Evolutionary conservation across 2,113 vertebrate genomes (phyloP), one percentile per base, ranked within the genome.

Genomic region (Chauna torquata): DNA sequence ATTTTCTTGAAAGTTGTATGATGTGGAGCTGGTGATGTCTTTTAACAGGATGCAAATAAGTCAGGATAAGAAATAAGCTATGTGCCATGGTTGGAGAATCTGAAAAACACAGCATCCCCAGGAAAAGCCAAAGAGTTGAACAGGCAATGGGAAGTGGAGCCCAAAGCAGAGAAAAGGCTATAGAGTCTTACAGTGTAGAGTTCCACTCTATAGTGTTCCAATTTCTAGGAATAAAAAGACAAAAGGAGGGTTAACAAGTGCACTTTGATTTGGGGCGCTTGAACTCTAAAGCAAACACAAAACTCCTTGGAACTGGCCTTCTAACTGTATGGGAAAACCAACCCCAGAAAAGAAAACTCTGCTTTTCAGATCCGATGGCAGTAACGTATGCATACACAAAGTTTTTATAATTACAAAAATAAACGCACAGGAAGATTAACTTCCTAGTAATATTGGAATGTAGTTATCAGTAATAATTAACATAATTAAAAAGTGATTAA

Each of bases 401-500:
- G 80, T 14, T 54, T 92, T 45, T 66, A 16, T 59, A 95, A 94
- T 92, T 84, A 94, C 18, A 75, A 86, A 89, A 89, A 79, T 82
- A 87, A 97, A 95, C 0, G 6, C 69, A 84, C 38, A 32, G n/a
- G n/a, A 88, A 84, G 88, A 91, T 95, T 89, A 92, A 70, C 50
- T 89, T 76, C 9, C 12, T 2, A 1, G n/a, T 84, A 94, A 92
- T 64, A 59, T 68, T 87, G 82, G 57, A 84, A 89, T 32, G 68
- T 76, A 84, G 69, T 82, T 95, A 82, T 71, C 50, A 83, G 76
- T 88, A 92, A 89, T 87, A 91, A 96, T 96, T 94, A 89, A 68
- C 65, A 64, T 86, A 96, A 96, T 96, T 92, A 27, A 84, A 75
- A 87, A 68, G 52, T 72, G 5, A 92, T 95, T 97, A 94, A 94